Conservation (phyloP, 2,888 invertebrate species). For the Thymelicus sylvestris region DNA sequence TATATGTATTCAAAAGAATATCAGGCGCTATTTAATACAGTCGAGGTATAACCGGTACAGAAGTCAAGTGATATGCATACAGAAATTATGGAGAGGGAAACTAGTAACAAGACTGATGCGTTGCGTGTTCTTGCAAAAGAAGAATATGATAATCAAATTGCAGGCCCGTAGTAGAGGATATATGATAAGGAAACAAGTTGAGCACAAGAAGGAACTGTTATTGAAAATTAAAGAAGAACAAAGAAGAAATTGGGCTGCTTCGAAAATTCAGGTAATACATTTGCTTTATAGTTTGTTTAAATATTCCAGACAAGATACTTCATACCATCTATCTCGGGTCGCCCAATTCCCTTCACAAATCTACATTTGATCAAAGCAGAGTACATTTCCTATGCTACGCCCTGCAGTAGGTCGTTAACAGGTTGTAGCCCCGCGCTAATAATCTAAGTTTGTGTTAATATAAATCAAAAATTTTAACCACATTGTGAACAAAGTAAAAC, state of each 20-base stretch:
- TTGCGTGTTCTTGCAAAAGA: slow-evolving; percentile 64
- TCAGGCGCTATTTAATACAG: slow-evolving; percentile 60
- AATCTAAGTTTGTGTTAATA: too few relatives aligned
- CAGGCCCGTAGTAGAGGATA: slow-evolving; percentile 78
- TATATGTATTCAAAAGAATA: slow-evolving; percentile 65
- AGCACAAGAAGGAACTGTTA: slow-evolving; percentile 69
- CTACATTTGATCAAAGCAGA: too few relatives aligned
- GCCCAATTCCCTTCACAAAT: too few relatives aligned
- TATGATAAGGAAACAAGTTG: slow-evolving; percentile 74
- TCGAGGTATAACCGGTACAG: slow-evolving; percentile 58
- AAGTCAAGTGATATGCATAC: slow-evolving; percentile 61
- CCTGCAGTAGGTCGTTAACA: too few relatives aligned
- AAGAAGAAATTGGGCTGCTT: slow-evolving; percentile 80
- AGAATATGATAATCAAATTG: slow-evolving; percentile 60
- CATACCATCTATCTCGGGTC: too few relatives aligned
- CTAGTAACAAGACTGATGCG: slow-evolving; percentile 64
- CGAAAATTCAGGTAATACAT: slow-evolving; percentile 85
- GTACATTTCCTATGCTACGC: too few relatives aligned
- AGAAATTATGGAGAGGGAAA: slow-evolving; percentile 73
- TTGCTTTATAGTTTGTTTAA: slow-evolving; percentile 14
- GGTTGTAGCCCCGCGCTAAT: too few relatives aligned
- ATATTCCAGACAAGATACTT: too few relatives aligned
- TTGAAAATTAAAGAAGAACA: slow-evolving; percentile 71
- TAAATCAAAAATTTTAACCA: too few relatives aligned
- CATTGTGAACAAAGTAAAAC: too few relatives aligned